phyloP scores from a whole-genome alignment of 2,113 vertebrate species.

The Mormoops blainvillei region DNA sequence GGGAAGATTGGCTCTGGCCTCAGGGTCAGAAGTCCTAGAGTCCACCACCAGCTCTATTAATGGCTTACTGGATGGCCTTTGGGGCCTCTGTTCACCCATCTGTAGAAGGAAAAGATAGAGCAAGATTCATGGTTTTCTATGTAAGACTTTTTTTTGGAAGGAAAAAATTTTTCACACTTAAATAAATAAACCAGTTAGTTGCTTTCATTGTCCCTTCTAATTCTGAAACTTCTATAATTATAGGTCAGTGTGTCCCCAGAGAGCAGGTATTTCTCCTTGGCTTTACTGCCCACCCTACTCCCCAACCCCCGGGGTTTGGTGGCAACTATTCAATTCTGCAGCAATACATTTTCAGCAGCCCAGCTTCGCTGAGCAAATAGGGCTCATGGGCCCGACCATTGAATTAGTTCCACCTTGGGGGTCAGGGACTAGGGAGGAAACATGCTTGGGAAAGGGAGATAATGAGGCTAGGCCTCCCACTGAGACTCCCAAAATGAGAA shows the following conservation, averaged over 20 bases:
- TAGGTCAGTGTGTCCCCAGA: background rate
- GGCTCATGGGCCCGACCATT: fast-evolving
- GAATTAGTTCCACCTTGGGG: background rate
- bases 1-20: background rate
- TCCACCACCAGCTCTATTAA: background rate
- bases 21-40: background rate
- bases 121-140: background rate
- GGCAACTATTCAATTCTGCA: background rate
- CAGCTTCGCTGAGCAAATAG: background rate
- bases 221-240: background rate
- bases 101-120: background rate
- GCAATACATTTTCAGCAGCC: background rate
- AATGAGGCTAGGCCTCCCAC: background rate
- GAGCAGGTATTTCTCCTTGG: background rate
- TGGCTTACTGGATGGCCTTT: background rate
- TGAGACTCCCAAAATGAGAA: background rate
- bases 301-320: background rate
- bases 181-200: background rate
- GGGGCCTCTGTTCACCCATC: background rate
- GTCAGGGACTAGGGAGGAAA: no score
- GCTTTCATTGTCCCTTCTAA: background rate
- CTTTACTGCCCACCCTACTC: background rate
- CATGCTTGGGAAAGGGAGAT: background rate
- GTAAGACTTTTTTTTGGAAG: background rate
- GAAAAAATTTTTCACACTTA: background rate